Conservation (phyloP, 2,797 vertebrate genomes). For the Glossophaga mutica region DNA sequence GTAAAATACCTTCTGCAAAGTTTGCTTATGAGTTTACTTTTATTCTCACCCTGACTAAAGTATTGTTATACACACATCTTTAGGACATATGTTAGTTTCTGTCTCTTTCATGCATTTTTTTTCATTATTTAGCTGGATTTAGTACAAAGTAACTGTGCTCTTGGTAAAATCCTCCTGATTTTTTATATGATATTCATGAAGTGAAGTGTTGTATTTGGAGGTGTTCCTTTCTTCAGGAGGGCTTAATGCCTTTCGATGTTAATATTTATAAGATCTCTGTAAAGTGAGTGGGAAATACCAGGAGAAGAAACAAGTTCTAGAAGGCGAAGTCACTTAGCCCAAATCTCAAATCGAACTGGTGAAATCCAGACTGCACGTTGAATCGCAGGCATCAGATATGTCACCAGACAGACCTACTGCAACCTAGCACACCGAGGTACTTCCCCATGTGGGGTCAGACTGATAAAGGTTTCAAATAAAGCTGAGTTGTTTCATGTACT, state of each 20-base stretch:
- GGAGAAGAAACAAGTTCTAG: constrained; percentile 41
- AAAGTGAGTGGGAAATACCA: not conserved
- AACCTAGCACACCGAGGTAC: not conserved
- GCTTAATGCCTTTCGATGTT: constrained; percentile 33
- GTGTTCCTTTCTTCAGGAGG: constrained; percentile 30
- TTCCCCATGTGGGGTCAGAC: not conserved
- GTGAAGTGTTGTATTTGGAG: constrained; percentile 5
- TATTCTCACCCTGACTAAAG: not conserved
- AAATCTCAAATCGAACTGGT: not conserved
- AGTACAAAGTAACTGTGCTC: constrained; percentile 34
- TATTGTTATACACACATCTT: not conserved
- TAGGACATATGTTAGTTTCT: not conserved
- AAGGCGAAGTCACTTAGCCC: not conserved
- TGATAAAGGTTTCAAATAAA: constrained; percentile 33
- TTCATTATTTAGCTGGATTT: constrained; percentile 26
- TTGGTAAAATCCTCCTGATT: constrained; percentile 42
- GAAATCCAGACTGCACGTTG: not conserved
- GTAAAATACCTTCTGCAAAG: not conserved
- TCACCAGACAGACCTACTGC: not conserved
- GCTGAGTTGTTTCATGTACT: not conserved
- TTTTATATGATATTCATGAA: constrained; percentile 51
- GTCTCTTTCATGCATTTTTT: not conserved
- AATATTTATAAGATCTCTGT: constrained; percentile 42
- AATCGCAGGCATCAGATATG: not conserved
- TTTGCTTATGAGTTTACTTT: not conserved